These are phyloP conservation scores for Lipotes vexillifer DNA, from an alignment of 2,113 vertebrate species.

Conservation along the genomic window DNA sequence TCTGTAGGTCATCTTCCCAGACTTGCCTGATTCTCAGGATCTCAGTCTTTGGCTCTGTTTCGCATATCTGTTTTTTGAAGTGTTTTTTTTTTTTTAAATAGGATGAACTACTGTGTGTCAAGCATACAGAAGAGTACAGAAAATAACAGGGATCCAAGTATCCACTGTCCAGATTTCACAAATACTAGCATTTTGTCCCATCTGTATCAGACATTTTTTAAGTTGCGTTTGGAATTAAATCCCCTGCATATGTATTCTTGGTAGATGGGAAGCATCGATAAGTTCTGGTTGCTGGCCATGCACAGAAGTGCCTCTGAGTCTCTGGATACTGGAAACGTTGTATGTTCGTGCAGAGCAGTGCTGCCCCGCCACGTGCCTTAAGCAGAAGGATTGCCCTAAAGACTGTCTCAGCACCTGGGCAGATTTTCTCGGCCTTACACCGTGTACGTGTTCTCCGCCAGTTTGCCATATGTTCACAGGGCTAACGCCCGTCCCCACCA, in stretches of 20 bases:
- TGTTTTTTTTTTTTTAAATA: background rate
- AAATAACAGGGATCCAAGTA: background rate
- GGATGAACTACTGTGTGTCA: background rate
- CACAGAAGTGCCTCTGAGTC: background rate
- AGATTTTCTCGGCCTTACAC: background rate
- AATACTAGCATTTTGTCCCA: background rate
- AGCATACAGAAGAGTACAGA: background rate
- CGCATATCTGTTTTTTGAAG: background rate
- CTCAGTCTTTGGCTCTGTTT: background rate
- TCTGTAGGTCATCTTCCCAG: constrained; percentile 35
- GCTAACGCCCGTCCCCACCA: background rate
- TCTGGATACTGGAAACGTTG: background rate
- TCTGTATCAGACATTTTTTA: background rate
- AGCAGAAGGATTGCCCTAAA: background rate
- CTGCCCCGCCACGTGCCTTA: background rate
- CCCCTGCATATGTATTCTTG: constrained; percentile 1
- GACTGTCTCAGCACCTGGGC: background rate
- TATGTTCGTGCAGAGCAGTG: background rate
- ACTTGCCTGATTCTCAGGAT: background rate
- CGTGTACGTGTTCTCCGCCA: background rate
- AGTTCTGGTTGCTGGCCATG: background rate
- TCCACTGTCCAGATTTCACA: background rate
- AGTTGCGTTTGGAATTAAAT: background rate
- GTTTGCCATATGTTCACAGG: background rate
- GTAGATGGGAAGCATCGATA: background rate